Evolutionary conservation across 1,140 invertebrate genomes (phyloP), one percentile per base, ranked within the genome.

Genomic region (Achatina immaculata): DNA sequence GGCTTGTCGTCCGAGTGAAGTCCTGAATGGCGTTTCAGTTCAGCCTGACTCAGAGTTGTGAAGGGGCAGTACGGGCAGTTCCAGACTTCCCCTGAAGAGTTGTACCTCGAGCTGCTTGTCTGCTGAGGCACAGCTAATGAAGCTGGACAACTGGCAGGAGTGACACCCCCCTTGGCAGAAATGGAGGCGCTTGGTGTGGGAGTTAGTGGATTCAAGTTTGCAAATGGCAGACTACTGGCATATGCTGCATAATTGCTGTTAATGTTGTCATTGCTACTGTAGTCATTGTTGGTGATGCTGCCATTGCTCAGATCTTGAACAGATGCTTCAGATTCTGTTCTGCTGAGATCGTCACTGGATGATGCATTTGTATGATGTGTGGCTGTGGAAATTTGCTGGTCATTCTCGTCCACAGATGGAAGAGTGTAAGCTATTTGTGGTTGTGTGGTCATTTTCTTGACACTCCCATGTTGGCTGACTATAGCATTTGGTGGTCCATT

Each of bases 1-100:
- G 91, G 91, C 77, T 91, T 90, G 69, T 89, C 87, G 74, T 91
- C 90, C 0, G 88, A 89, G 78, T 91, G 91, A 16, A 91, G 83
- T 88, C 84, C 80, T 31, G 78, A 82, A 71, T 91, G 91, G 40
- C 90, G 84, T 66, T 87, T 87, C 19, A 91, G 85, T 79, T 91
- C 91, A 3, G 90, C 88, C 38, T 88, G 87, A 81, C 88, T 91
- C 71, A 86, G 84, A 21, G 86, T 90, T 42, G 89, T 83, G 81
- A 91, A 91, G 36, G 87, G 88, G 84, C 91, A 91, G 48, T 90
- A 86, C 14, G 87, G 83, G 81, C 91, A 91, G 74, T 87, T 68
- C 77, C 77, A 79, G 24, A 71, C 36, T 43, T 79, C 66, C n/a
- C n/a, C n/a, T 21, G 11, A 4, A 45, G 43, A 45, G 19, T 45